Evolutionary conservation across 2,797 vertebrate genomes (phyloP), one percentile per base, ranked within the genome.

Genomic region (Dipus sagitta): DNA sequence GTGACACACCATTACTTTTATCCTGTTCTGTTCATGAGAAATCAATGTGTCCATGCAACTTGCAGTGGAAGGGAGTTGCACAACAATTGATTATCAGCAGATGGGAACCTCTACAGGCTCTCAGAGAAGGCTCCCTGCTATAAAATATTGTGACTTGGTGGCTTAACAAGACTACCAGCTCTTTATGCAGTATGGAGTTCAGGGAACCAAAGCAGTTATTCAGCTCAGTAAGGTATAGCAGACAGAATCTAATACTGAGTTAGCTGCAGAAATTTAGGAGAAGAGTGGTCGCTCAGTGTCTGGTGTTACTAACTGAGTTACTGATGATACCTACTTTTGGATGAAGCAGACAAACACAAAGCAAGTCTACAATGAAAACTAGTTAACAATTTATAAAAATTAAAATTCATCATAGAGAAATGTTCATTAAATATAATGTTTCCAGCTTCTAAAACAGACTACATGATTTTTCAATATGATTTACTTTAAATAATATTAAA

Each of bases 401-500:
- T 72, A 92, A 75, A 83, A 32, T 68, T 65, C 5, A 42, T n/a
- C 2, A 24, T 86, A 75, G 28, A 87, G 21, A 83, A 93, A 70
- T 60, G 1, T 68, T 93, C 38, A 60, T 23, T 62, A 38, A 83
- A 42, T 23, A 60, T 5, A 83, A 47, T 62, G 26, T 23, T 86
- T 13, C 5, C 12, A 77, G 68, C 4, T 47, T 92, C 23, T 47
- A 86, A 78, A 86, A 67, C n/a, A 38, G 1, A 81, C 4, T 47
- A 42, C 10, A 21, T 65, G 26, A 4, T 68, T 93, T 95, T 86
- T 52, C 21, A 79, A 38, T 62, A 6, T 65, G 3, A 38, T 82
- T 92, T 88, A 82, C 68, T 81, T 76, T 75, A 85, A 38, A 88
- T n/a, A n/a, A n/a, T n/a, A n/a, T n/a, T n/a, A n/a, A n/a, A n/a